Percentiles rank a stretch among this genome's conserved stretches.
These are phyloP conservation scores for Mimachlamys varia DNA, from an alignment of 2,888 invertebrate species.

Conservation along the genomic window DNA sequence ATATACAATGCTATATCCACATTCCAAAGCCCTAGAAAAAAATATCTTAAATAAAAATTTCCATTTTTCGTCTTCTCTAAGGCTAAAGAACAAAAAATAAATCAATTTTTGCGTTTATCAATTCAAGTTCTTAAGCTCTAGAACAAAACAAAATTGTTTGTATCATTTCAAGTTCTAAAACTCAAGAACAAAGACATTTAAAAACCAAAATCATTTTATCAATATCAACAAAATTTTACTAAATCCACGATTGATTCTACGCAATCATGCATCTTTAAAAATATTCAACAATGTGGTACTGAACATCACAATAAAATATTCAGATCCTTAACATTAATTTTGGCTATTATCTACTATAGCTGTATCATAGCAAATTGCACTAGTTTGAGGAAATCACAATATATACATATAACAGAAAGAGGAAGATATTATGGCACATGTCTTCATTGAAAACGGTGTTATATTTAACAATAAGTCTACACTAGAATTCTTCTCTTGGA, in stretches of 20 bases:
- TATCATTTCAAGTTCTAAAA: not conserved
- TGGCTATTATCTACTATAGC: slow-evolving; percentile 26
- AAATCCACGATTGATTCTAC: not conserved
- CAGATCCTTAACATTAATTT: slow-evolving; percentile 4
- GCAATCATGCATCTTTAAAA: not conserved
- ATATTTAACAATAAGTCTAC: not conserved
- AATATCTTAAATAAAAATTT: not conserved
- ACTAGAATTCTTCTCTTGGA: not conserved
- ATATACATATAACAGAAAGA: not conserved
- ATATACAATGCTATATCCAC: not conserved
- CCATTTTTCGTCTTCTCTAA: not conserved
- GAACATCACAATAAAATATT: slow-evolving; percentile 19
- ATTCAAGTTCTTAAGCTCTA: not conserved
- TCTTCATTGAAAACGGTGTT: slow-evolving; percentile 10
- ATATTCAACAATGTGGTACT: not conserved
- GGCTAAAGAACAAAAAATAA: not conserved
- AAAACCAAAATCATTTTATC: not conserved
- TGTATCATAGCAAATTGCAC: slow-evolving; percentile 11
- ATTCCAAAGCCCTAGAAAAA: slow-evolving; percentile 11
- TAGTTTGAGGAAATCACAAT: slow-evolving; percentile 27
- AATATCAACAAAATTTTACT: slow-evolving; percentile 21
- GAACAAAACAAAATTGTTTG: not conserved
- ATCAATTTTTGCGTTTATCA: not conserved
- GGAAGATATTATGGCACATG: slow-evolving; percentile 8
- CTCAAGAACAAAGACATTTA: not conserved